Evolutionary conservation across 2,888 invertebrate genomes (phyloP).

Genomic region (Zele albiditarsus): DNA sequence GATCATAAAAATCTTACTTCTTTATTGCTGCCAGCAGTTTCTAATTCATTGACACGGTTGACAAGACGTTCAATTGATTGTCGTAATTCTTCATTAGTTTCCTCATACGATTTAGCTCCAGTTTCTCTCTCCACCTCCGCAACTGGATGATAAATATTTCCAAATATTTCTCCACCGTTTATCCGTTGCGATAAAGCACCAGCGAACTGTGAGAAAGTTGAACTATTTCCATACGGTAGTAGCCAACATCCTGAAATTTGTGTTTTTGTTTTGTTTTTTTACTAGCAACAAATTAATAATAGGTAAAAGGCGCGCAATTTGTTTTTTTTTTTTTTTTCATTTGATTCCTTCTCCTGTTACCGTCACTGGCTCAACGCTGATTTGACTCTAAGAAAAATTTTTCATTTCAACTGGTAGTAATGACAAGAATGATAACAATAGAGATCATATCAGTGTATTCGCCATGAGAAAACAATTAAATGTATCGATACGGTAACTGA

Average conservation of each 20-base stretch:
- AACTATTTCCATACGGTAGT: constrained; percentile 49
- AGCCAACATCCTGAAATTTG: constrained; percentile 62
- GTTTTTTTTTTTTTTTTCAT: constrained; percentile 20
- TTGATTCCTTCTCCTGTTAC: constrained; percentile 59
- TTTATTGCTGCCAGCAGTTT: constrained; percentile 51
- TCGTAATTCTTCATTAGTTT: constrained; percentile 46
- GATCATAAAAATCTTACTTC: constrained; percentile 48
- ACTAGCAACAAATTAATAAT: neutral
- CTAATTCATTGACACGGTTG: constrained; percentile 58
- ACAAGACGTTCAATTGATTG: constrained; percentile 55
- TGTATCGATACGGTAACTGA: constrained; percentile 61
- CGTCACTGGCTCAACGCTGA: constrained; percentile 52
- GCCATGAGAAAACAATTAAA: constrained; percentile 31
- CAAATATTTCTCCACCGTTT: neutral
- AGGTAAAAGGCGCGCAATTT: constrained; percentile 14
- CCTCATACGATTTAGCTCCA: neutral
- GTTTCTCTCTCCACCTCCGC: neutral
- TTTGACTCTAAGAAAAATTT: constrained; percentile 42
- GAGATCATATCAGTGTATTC: constrained; percentile 49
- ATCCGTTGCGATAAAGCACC: constrained; percentile 3
- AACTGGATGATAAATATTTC: neutral
- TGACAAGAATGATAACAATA: neutral
- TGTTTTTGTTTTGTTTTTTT: constrained; percentile 4
- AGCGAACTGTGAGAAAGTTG: constrained; percentile 36
- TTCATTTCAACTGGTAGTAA: neutral